Percentiles rank a stretch among this genome's conserved stretches.
Evolutionary conservation across 2,888 invertebrate genomes (phyloP).

Genomic region (Hypolimnas misippus): DNA sequence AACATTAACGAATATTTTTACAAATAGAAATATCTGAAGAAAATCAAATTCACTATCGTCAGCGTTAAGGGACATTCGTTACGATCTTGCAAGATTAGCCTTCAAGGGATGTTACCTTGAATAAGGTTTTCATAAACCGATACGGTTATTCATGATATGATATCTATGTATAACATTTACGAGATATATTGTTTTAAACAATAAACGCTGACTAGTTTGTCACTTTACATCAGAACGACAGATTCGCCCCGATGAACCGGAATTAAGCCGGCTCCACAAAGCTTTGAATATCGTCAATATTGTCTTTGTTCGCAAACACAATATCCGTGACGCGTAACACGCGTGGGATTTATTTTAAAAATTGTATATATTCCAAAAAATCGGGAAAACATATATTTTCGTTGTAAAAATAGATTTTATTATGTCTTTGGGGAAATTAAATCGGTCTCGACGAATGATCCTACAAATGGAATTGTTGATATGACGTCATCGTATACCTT

Average conservation of each 20-base stretch:
- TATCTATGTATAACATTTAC: not conserved
- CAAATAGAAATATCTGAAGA: too few species aligned
- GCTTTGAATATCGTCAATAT: conserved; percentile 50
- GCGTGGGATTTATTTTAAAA: conserved; percentile 20
- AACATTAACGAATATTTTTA: too few species aligned
- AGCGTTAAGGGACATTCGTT: too few species aligned
- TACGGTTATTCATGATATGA: not conserved
- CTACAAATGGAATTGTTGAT: not conserved
- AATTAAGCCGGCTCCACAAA: conserved; percentile 50
- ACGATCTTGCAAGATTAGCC: too few species aligned
- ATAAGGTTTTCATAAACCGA: not conserved
- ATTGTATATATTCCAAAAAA: not conserved
- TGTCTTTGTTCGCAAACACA: conserved; percentile 42
- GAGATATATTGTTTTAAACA: conserved; percentile 34
- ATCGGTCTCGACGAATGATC: not conserved
- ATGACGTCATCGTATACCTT: not conserved
- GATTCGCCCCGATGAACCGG: conserved; percentile 49
- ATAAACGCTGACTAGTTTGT: conserved; percentile 41
- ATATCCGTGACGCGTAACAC: conserved; percentile 29
- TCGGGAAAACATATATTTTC: not conserved
- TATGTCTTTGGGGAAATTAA: not conserved
- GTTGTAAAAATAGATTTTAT: not conserved
- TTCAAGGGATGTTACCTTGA: too few species aligned
- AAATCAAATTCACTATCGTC: too few species aligned
- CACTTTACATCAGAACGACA: conserved; percentile 45